These are phyloP conservation scores for Leptogaster cylindrica DNA, from an alignment of 2,888 invertebrate genomes.

Conservation along the genomic window DNA sequence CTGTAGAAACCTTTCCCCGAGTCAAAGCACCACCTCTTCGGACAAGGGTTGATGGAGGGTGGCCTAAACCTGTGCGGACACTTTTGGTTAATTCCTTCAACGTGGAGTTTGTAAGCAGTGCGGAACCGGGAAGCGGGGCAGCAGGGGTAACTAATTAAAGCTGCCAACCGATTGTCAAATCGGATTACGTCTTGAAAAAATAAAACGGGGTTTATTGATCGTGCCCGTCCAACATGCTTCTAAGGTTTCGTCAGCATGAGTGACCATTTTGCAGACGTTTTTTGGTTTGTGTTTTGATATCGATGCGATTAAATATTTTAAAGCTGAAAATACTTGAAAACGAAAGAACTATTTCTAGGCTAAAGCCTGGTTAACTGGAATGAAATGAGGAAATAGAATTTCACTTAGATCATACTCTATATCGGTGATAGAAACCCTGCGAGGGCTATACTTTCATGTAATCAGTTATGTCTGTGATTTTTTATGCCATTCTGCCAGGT, in stretches of 20 bases:
- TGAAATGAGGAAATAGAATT: slow-evolving; percentile 20
- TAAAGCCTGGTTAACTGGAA: slow-evolving; percentile 11
- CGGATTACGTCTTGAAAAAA: slow-evolving; percentile 26
- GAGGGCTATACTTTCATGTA: too few species aligned
- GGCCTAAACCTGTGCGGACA: neutral
- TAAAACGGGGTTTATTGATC: slow-evolving; percentile 31
- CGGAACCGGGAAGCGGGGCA: neutral
- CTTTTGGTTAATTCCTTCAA: slow-evolving; percentile 3
- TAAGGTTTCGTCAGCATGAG: slow-evolving; percentile 20
- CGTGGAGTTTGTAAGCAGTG: too few species aligned
- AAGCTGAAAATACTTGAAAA: neutral
- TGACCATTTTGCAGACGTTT: slow-evolving; percentile 30
- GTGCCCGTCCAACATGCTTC: slow-evolving; percentile 6
- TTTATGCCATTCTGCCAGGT: neutral
- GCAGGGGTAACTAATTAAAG: slow-evolving; percentile 32
- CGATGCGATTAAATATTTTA: slow-evolving; percentile 30
- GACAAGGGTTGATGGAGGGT: neutral
- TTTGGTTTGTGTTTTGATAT: slow-evolving; percentile 35
- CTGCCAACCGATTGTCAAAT: slow-evolving; percentile 42
- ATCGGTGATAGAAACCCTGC: neutral
- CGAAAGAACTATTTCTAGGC: too few species aligned
- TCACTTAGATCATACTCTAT: neutral
- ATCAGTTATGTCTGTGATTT: slow-evolving; percentile 14
- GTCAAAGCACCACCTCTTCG: slow-evolving; percentile 31
- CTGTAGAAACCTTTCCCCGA: slow-evolving; percentile 24